Evolutionary conservation across 35 echinoderm and acorn worm species (phyloP).

Genomic region (Patiria miniata): DNA sequence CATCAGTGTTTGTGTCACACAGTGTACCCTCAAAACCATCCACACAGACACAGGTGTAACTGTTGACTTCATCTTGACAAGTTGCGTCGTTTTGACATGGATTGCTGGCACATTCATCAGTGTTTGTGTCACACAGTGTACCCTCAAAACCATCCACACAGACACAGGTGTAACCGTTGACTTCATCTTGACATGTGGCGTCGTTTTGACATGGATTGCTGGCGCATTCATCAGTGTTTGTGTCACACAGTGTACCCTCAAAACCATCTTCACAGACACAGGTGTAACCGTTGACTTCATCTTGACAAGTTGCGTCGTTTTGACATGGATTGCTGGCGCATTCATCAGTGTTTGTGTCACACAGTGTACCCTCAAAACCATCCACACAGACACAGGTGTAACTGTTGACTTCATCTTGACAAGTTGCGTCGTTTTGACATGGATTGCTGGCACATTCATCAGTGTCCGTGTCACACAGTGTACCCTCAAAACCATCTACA

Average conservation of each 20-base stretch:
- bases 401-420: neutral
- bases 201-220: conserved; percentile 42
- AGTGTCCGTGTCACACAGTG: neutral
- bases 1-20: conserved; percentile 31
- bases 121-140: conserved; percentile 7
- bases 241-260: conserved; percentile 10
- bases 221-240: conserved; percentile 10
- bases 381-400: conserved; percentile 18
- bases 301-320: conserved; percentile 33
- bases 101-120: conserved; percentile 57
- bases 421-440: conserved; percentile 30
- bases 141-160: conserved; percentile 2
- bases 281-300: conserved; percentile 13
- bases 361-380: conserved; percentile 11
- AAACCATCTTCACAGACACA: conserved; percentile 32
- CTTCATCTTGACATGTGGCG: neutral
- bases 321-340: conserved; percentile 30
- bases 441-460: conserved; percentile 45
- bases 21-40: conserved; percentile 41
- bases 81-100: conserved; percentile 54
- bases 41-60: conserved; percentile 44
- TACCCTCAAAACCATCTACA: neutral
- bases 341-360: conserved; percentile 35
- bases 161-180: neutral
- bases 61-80: conserved; percentile 34